Evolutionary conservation across 2,113 vertebrate species (phyloP), one percentile per base, ranked within the genome.

Genomic region (Prionailurus bengalensis): DNA sequence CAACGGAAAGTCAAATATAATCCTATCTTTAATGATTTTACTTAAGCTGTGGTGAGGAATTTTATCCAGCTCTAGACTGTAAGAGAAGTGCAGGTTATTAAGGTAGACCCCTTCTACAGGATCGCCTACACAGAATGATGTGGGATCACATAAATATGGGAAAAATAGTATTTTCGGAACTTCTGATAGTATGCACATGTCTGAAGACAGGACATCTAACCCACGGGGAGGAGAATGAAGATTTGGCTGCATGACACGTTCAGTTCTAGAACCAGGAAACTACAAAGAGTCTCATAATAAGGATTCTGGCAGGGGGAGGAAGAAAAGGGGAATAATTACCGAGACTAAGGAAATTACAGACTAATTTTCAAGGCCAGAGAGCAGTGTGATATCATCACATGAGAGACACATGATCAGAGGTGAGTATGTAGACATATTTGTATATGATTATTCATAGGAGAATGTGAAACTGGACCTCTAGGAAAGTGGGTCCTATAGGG

Each of bases 381-480:
- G 39, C 14, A 48, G 48, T 27, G 31, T 29, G n/a, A 10, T 19
- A 5, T 2, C 17, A 4, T 2, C 17, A 15, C 36, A 17, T 5
- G 7, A 48, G 45, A 68, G 45, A 39, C 19, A 15, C 4, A 10
- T 0, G 2, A 31, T 33, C 25, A 7, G 31, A 39, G 7, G 31
- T 14, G 3, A 31, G 8, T 36, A 70, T 76, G 5, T 9, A 13
- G 10, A 10, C 14, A 12, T 4, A 17, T 23, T 19, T 17, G 5
- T 23, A 2, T 1, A 0, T 11, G 53, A 2, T 55, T 45, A 70
- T 53, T 48, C 42, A 11, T 45, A 1, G 5, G 9, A 51, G 17
- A 53, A 9, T 45, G 17, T 68, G 9, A 27, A 48, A 5, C 1
- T n/a, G 21, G 33, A 73, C 33, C 39, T n/a, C 4, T 12, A 79